phyloP scores from a whole-genome alignment of 2,888 invertebrate genomes.

The Lepidochrysops patricia region DNA sequence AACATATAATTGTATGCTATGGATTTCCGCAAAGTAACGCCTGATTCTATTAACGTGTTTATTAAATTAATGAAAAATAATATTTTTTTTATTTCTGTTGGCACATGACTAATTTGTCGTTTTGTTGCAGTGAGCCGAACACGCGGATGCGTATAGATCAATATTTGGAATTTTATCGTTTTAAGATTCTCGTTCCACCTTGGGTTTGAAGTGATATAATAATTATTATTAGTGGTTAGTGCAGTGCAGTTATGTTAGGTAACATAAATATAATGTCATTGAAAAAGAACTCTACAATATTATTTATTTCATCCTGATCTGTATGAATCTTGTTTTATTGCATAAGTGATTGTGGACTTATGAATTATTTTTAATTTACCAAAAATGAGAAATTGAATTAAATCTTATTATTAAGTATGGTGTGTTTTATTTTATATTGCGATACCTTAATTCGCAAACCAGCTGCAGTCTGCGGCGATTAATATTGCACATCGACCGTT shows the following conservation, averaged over 20 bases:
- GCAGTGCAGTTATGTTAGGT: constrained; percentile 64
- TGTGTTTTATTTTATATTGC: constrained; percentile 21
- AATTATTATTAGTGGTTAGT: constrained; percentile 66
- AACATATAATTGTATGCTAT: too few relatives aligned
- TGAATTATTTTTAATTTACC: constrained; percentile 71
- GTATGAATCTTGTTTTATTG: constrained; percentile 67
- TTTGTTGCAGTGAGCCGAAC: constrained; percentile 58
- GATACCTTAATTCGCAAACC: too few relatives aligned
- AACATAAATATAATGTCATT: constrained; percentile 55
- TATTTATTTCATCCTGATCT: constrained; percentile 73
- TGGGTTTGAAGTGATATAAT: constrained; percentile 73
- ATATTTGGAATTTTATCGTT: constrained; percentile 65
- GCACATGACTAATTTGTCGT: constrained; percentile 5
- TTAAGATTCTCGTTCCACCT: constrained; percentile 68
- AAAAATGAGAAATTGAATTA: constrained; percentile 67
- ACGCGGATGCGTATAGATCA: constrained; percentile 48
- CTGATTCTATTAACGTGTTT: too few relatives aligned
- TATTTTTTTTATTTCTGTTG: background rate
- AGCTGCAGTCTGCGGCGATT: too few relatives aligned
- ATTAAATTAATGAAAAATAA: too few relatives aligned
- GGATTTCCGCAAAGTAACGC: too few relatives aligned
- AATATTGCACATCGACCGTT: too few relatives aligned
- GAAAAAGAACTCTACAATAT: constrained; percentile 61
- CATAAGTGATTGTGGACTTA: constrained; percentile 70
- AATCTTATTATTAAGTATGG: constrained; percentile 59